These are phyloP conservation scores for Leucophenga montana DNA, from an alignment of 2,888 invertebrate genomes.

Conservation along the genomic window DNA sequence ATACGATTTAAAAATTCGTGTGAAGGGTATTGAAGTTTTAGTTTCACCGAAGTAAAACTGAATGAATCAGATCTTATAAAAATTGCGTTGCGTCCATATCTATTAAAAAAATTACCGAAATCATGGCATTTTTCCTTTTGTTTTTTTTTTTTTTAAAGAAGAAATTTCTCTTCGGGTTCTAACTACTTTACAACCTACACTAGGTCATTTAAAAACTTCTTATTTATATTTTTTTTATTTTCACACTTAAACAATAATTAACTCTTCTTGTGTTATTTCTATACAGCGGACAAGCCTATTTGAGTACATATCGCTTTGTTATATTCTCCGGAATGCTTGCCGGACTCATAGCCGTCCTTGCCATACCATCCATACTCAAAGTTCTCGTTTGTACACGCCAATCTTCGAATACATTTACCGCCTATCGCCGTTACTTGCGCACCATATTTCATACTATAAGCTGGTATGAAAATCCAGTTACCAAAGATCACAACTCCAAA, in stretches of 20 bases:
- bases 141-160: no score
- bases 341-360: constrained; percentile 83
- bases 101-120: no score
- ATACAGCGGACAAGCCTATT: constrained; percentile 83
- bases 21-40: no score
- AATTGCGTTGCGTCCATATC: no score
- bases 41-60: no score
- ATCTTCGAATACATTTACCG: constrained; percentile 78
- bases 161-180: no score
- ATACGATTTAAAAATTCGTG: no score
- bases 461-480: constrained; percentile 79
- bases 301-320: constrained; percentile 80
- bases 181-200: no score
- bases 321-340: constrained; percentile 82
- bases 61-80: no score
- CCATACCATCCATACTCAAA: constrained; percentile 82
- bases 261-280: neutral
- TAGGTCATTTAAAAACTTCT: neutral
- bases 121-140: no score
- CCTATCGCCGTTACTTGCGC: constrained; percentile 85
- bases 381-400: constrained; percentile 82
- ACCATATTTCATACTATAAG: constrained; percentile 84
- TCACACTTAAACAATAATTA: no score
- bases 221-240: neutral
- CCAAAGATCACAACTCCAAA: constrained; percentile 74